Conservation (phyloP, 2,113 vertebrate species). For the Amblyornis subalaris region DNA sequence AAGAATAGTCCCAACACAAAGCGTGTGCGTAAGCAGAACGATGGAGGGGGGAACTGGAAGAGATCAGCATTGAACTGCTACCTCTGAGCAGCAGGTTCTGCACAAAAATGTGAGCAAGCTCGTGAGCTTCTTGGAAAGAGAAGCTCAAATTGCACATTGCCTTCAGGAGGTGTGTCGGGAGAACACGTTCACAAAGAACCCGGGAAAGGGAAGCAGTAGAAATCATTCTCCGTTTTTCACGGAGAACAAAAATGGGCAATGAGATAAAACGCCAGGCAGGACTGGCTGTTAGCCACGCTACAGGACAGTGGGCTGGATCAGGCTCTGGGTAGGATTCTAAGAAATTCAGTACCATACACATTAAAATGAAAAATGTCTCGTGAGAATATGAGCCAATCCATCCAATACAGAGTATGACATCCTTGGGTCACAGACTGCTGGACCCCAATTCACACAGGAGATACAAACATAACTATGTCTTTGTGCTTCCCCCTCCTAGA, state of each 20-base stretch:
- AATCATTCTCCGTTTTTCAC: rapidly evolving
- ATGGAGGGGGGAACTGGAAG: neutral
- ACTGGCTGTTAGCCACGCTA: rapidly evolving
- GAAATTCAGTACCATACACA: neutral
- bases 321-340: rapidly evolving
- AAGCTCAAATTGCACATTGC: neutral
- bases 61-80: neutral
- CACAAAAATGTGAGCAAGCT: neutral
- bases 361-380: rapidly evolving
- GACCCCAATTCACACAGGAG: rapidly evolving
- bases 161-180: neutral
- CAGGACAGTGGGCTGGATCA: neutral
- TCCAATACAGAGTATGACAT: rapidly evolving
- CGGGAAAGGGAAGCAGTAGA: neutral
- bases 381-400: neutral
- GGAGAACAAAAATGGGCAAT: neutral
- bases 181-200: neutral
- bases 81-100: neutral
- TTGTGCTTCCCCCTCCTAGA: neutral
- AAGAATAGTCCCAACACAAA: neutral
- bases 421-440: neutral
- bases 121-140: neutral
- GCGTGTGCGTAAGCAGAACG: neutral
- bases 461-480: rapidly evolving
- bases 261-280: neutral